phyloP scores from a whole-genome alignment of 2,113 vertebrate genomes.

The Anser cygnoides region DNA sequence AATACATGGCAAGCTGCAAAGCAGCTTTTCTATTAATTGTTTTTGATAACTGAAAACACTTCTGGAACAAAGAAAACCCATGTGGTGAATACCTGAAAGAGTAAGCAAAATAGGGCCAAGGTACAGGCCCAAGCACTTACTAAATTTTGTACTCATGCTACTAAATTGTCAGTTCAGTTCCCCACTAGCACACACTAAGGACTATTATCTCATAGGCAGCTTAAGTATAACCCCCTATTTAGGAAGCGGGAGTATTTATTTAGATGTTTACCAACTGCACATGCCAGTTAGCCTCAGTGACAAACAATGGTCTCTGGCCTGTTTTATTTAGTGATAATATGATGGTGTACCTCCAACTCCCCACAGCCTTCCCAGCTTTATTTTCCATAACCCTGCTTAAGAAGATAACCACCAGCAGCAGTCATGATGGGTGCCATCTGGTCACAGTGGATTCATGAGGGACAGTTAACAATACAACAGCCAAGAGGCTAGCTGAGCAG shows the following conservation, averaged over 20 bases:
- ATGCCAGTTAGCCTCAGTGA: fast-evolving
- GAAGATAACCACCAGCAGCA: too few relatives aligned
- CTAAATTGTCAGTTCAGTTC: neutral
- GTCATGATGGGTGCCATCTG: too few relatives aligned
- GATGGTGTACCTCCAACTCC: too few relatives aligned
- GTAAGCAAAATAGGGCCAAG: neutral
- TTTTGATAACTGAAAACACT: neutral
- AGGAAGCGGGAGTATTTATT: neutral
- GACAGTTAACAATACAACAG: too few relatives aligned
- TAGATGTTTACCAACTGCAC: neutral
- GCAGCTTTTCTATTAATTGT: neutral
- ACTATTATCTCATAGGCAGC: neutral
- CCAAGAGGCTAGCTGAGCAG: too few relatives aligned
- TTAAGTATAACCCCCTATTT: neutral
- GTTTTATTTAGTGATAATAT: neutral
- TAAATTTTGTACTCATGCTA: neutral
- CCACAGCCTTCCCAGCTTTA: too few relatives aligned
- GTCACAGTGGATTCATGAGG: too few relatives aligned
- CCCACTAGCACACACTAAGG: neutral
- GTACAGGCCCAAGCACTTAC: neutral
- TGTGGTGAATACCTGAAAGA: fast-evolving
- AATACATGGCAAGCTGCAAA: neutral
- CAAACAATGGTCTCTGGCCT: neutral
- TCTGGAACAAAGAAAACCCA: neutral
- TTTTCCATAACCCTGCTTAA: too few relatives aligned